Evolutionary conservation across 1,140 invertebrate species (phyloP).

Genomic region (Drosophila melanica): DNA sequence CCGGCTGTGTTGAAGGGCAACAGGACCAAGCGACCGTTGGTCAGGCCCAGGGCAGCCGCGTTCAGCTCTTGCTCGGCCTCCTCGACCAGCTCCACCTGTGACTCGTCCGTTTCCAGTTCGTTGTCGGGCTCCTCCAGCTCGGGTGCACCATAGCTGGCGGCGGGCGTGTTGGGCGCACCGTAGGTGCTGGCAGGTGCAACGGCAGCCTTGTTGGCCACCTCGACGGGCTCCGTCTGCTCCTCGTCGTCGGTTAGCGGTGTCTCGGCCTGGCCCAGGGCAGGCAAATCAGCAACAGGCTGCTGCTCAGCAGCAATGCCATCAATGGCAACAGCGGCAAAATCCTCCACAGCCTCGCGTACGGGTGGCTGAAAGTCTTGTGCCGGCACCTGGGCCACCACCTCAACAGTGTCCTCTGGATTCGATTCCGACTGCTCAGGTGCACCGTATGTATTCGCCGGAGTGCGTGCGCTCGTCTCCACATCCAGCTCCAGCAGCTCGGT

Average conservation of each 20-base stretch:
- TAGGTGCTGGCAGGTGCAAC: constrained; percentile 54
- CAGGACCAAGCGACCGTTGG: constrained; percentile 63
- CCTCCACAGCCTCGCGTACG: constrained; percentile 65
- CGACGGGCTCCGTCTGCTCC: constrained; percentile 20
- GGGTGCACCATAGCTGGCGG: constrained; percentile 55
- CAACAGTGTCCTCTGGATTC: constrained; percentile 56
- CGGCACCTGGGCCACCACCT: constrained; percentile 63
- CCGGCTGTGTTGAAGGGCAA: constrained; percentile 57
- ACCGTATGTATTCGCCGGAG: constrained; percentile 66
- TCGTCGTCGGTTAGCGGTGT: constrained; percentile 18
- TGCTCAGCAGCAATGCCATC: constrained; percentile 58
- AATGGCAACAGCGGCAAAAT: constrained; percentile 61
- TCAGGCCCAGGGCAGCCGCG: constrained; percentile 41
- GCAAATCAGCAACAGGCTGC: constrained; percentile 82
- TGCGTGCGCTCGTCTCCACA: constrained; percentile 53
- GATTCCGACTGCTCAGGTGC: constrained; percentile 30
- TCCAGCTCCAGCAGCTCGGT: constrained; percentile 42
- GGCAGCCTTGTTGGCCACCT: constrained; percentile 31
- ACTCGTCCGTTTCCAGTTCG: constrained; percentile 66
- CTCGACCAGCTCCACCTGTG: constrained; percentile 65
- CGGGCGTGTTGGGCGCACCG: constrained; percentile 58
- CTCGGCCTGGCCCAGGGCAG: constrained; percentile 60
- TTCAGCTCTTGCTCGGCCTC: constrained; percentile 42
- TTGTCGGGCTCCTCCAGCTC: constrained; percentile 61
- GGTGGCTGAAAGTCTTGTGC: constrained; percentile 78